Evolutionary conservation across 2,888 invertebrate genomes (phyloP).

Genomic region (Syrista parreyssii): DNA sequence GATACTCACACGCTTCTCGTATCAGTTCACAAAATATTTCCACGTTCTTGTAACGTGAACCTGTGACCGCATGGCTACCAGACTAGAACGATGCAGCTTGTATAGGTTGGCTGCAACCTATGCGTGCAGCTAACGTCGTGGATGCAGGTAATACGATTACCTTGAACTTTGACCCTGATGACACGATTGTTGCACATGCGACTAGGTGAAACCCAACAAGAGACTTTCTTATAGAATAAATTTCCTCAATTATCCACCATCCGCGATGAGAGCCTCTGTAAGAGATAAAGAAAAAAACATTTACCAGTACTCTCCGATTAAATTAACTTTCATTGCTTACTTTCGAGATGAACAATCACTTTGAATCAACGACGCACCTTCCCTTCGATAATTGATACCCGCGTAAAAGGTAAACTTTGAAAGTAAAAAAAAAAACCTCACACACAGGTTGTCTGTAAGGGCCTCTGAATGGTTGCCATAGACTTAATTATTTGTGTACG

Average conservation of each 20-base stretch:
- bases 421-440: background rate
- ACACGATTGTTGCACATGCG: background rate
- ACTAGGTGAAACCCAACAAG: background rate
- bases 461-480: background rate
- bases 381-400: background rate
- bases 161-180: background rate
- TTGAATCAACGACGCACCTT: background rate
- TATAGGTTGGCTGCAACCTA: background rate
- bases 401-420: background rate
- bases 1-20: background rate
- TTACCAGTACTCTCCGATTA: background rate
- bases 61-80: constrained; percentile 21
- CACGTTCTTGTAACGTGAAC: constrained; percentile 25
- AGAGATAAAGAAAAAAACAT: background rate
- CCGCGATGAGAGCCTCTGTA: background rate
- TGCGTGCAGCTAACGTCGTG: background rate
- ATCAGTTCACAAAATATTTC: constrained; percentile 1
- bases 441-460: too few species aligned
- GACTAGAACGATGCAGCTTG: constrained; percentile 26
- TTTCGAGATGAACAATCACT: background rate
- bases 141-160: background rate
- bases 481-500: background rate
- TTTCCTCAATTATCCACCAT: background rate
- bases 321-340: background rate
- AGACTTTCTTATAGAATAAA: background rate